A percentile compares a stretch with the other conserved stretches of the same genome.
These are phyloP conservation scores for Zosterops japonicus DNA, from an alignment of 2,113 vertebrate genomes.

Conservation along the genomic window DNA sequence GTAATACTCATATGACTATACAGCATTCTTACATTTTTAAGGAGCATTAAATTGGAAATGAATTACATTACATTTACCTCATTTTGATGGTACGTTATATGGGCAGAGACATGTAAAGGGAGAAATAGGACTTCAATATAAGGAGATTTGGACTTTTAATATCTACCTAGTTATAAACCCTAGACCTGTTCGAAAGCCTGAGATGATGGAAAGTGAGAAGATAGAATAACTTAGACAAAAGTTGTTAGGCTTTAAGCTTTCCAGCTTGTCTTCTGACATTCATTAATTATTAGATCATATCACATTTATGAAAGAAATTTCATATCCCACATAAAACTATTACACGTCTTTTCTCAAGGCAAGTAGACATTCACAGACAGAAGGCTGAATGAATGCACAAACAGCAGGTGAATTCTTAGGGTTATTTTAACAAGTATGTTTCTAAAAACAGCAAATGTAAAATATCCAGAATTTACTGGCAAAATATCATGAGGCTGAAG, in stretches of 20 bases:
- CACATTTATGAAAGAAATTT: slow-evolving; percentile 45
- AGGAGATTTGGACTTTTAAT: slow-evolving; percentile 25
- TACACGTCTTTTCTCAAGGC: slow-evolving; percentile 32
- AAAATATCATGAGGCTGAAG: not conserved
- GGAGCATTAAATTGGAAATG: not conserved
- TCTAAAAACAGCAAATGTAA: not conserved
- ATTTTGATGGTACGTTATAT: not conserved
- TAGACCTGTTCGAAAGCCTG: not conserved
- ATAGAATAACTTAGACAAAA: slow-evolving; percentile 19
- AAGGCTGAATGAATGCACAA: not conserved
- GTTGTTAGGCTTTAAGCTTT: slow-evolving; percentile 30
- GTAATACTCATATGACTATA: not conserved
- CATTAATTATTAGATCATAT: slow-evolving; percentile 58
- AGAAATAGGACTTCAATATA: not conserved
- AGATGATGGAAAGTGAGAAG: not conserved
- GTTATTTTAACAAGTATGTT: not conserved
- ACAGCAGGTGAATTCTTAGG: not conserved
- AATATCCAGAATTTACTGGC: not conserved
- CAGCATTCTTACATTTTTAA: not conserved
- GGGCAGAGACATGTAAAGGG: not conserved
- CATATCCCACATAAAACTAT: slow-evolving; percentile 29
- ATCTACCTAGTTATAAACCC: slow-evolving; percentile 10
- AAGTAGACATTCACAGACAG: not conserved
- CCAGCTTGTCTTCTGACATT: slow-evolving; percentile 25
- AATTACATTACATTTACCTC: not conserved